phyloP scores from a whole-genome alignment of 1,140 invertebrate genomes.

The Papilio polytes region DNA sequence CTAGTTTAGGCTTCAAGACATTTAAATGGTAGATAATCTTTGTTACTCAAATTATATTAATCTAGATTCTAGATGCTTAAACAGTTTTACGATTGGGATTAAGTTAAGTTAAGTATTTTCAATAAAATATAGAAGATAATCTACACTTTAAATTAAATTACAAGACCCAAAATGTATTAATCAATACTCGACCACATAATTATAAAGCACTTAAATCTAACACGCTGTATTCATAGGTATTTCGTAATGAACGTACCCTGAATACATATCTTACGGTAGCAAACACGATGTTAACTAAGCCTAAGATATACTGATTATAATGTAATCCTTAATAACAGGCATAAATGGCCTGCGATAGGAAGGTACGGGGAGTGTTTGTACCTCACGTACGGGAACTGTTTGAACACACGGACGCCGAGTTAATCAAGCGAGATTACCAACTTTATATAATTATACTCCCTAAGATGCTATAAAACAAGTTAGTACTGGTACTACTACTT shows the following conservation, averaged over 20 bases:
- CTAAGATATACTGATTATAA: slow-evolving; percentile 45
- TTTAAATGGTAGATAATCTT: background rate
- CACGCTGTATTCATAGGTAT: background rate
- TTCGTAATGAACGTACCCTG: background rate
- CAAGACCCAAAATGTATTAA: background rate
- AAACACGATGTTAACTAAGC: slow-evolving; percentile 30
- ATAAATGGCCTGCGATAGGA: slow-evolving; percentile 50
- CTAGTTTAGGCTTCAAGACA: background rate
- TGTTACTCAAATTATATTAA: too few species aligned
- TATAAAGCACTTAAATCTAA: background rate
- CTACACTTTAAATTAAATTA: background rate
- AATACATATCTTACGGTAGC: background rate
- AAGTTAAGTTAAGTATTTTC: too few species aligned
- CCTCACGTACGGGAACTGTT: slow-evolving; percentile 52
- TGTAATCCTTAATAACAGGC: slow-evolving; percentile 53
- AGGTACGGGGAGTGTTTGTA: slow-evolving; percentile 35
- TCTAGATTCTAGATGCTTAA: too few species aligned
- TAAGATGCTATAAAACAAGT: slow-evolving; percentile 34
- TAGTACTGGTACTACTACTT: background rate
- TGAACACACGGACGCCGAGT: slow-evolving; percentile 41
- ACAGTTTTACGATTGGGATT: too few species aligned
- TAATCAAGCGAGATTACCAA: slow-evolving; percentile 31
- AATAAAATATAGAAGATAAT: background rate
- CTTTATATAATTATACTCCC: slow-evolving; percentile 24
- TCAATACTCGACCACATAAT: background rate